Base-by-base conservation (phyloP, 2,888 invertebrate species). In the Adelphocoris suturalis region DNA sequence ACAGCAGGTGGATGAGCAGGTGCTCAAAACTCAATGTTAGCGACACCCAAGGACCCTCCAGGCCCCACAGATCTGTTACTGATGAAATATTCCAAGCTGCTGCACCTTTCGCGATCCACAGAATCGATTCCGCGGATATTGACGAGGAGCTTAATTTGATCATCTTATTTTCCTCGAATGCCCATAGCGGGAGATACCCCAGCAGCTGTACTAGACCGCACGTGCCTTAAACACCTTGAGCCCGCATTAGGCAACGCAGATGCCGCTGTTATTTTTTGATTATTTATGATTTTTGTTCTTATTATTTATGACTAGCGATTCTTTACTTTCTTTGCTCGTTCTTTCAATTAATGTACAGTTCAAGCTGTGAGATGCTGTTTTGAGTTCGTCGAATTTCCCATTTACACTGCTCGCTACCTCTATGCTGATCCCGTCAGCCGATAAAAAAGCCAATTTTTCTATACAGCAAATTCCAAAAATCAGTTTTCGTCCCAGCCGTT, bases 1-100 rank as follows among this genome's bases (percentile, higher is more conserved):
- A 61, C 61, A 61, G 61, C 61, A 61, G 61, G 61, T 61, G 61
- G 61, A 61, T n/a, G 61, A 19, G 61, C 61, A 61, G 61, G 61
- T 61, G 61, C 9, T 52, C 61, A 2, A 52, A 52, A 52, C 52
- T 2, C 52, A 52, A 52, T 12, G 52, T n/a, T 19, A n/a, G n/a
- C 19, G 16, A 61, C 19, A 19, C 16, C 61, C 16, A 61, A 52
- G 52, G 52, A 13, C 16, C 14, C 19, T 61, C n/a, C 19, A 19
- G n/a, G 61, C 16, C 16, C n/a, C 61, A 14, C 16, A 13, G 52
- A 52, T 52, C 52, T 61, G 2, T 3, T n/a, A 61, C 16, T n/a
- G 9, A 61, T 19, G n/a, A 61, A 61, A 61, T 19, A 19, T n/a
- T 16, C 61, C 19, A 2, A 61, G 9, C 16, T 9, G 19, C 14